Base-by-base conservation (phyloP, 2,888 invertebrate genomes). In the Pseudanteris insignis region DNA sequence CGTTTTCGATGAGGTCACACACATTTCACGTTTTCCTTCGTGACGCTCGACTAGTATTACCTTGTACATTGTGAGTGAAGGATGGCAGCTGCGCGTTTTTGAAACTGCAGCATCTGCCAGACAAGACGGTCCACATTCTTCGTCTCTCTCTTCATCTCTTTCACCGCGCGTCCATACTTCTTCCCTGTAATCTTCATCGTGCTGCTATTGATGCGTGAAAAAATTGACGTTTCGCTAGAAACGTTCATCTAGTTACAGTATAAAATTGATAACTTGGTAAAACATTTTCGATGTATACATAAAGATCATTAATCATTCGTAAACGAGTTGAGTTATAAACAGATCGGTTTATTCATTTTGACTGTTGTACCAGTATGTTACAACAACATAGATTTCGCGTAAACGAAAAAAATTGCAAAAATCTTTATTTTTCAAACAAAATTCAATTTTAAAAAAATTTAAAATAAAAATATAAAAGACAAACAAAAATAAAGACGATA, bases 91-190 rank as follows among this genome's bases (percentile, higher is more conserved):
- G 62, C 51, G 47, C 38, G 51, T 57, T 57, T 50, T 55, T 24
- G 57, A 62, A 57, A 62, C 55, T 62, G 47, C 62, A 62, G 62
- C 62, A 62, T 62, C 62, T 62, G 62, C 55, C 41, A 36, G 38
- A 44, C 51, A 62, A 57, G 55, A 37, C 40, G 43, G 30, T 36
- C 46, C 46, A 32, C 21, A 44, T 55, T 46, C 44, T 47, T 36
- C 30, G 9, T 57, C 40, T 60, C 41, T 43, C 9, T 55, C 32
- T 5, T 11, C 10, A 13, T 24, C 32, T 30, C 48, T 48, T 51
- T 37, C 12, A 21, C 30, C 1, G 0, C 12, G 18, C 26, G 11
- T 2, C 28, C 5, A 4, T 43, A 47, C 29, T 53, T 24, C 29
- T 47, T 32, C 5, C 6, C 24, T 3, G 32, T 14, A 28, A 54